Evolutionary conservation across 2,888 invertebrate genomes (phyloP), one percentile per base, ranked within the genome.

Genomic region (Dyspetes luteomarginatus): DNA sequence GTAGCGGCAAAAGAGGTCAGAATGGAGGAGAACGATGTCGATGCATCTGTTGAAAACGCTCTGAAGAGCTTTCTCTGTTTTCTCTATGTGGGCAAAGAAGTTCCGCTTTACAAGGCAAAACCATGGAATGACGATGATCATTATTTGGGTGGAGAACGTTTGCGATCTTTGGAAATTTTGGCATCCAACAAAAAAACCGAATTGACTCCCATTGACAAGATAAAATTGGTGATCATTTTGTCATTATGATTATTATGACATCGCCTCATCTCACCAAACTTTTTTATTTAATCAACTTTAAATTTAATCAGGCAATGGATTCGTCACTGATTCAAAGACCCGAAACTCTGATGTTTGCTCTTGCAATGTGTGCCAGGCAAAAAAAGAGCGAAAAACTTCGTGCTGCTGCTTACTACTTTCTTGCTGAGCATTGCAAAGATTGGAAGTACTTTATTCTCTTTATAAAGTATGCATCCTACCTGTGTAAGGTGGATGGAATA

Each of bases 361-460:
- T 96, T 60, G 94, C 95, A 0, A 93, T 95, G 86, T 95, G 95
- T 87, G 92, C 94, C 1, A 83, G 88, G 36, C 92, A 93, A 81
- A 89, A 88, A 5, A 86, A 86, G 85, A 89, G 90, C 90, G 83
- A 90, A 60, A 85, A 86, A 50, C 92, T 94, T 1, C 94, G 94
- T 84, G 92, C 93, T 74, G 93, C 93, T 2, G 93, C 94, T 0
- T 95, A 95, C 83, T 92, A 92, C 71, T 83, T 82, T 30, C 58
- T 83, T 12, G 41, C 65, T 0, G 79, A 84, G 24, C 65, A 83
- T 92, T 94, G 1, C 85, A 91, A 71, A 92, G 94, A 86, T 92
- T 94, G 96, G 5, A 94, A 95, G 83, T 93, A 95, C 83, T 92
- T 96, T 88, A 93, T 96, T 92, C 91, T 94, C 24, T 95, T 95